phyloP scores from a whole-genome alignment of 2,797 vertebrate species.

The Esox lucius region DNA sequence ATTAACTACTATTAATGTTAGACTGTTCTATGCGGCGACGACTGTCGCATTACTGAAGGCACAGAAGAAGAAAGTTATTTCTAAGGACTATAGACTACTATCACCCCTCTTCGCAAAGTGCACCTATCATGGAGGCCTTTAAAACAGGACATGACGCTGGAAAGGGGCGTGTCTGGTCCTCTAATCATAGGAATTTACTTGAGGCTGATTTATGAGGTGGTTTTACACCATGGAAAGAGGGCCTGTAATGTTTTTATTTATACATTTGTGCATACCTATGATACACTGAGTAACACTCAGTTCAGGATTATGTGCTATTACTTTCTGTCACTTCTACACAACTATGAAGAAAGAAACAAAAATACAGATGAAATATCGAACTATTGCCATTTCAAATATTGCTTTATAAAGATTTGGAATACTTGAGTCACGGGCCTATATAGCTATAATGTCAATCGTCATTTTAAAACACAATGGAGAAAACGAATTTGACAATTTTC shows the following conservation, averaged over 20 bases:
- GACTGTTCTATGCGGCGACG: not conserved
- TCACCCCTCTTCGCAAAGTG: not conserved
- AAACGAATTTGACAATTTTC: not conserved
- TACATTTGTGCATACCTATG: no score
- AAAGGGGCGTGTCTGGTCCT: constrained; percentile 51
- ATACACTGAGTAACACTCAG: not conserved
- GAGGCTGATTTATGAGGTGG: not conserved
- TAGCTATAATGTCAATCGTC: not conserved
- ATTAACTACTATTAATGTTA: not conserved
- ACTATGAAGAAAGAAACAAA: not conserved
- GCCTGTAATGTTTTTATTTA: not conserved
- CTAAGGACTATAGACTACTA: not conserved
- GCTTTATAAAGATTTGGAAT: not conserved
- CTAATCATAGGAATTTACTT: constrained; percentile 8
- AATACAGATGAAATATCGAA: not conserved
- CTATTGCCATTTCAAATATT: not conserved
- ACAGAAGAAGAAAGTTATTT: not conserved
- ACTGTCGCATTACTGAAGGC: not conserved
- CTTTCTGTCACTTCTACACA: not conserved
- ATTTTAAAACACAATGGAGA: not conserved
- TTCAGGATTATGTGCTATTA: not conserved
- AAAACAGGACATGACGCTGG: constrained; percentile 62
- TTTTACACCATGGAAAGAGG: not conserved
- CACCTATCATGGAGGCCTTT: constrained; percentile 36
- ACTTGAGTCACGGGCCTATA: not conserved